phyloP scores from a whole-genome alignment of 2,888 invertebrate species.

The Coenonympha glycerion region DNA sequence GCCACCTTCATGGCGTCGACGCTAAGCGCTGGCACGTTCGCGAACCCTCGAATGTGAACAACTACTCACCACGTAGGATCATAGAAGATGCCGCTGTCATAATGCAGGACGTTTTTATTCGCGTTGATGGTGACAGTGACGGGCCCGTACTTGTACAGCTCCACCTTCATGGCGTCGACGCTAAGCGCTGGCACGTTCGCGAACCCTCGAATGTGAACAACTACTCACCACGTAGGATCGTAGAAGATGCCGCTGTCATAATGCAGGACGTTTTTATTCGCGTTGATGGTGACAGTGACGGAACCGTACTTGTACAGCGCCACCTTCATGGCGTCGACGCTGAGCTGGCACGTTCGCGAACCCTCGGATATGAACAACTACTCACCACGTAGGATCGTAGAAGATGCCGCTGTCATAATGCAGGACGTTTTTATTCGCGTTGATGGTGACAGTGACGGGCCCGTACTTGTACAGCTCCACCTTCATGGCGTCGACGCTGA shows the following conservation, averaged over 20 bases:
- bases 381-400: too few relatives aligned
- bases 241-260: constrained; percentile 45
- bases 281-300: constrained; percentile 36
- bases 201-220: constrained; percentile 36
- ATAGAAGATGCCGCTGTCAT: constrained; percentile 44
- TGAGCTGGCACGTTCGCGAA: constrained; percentile 37
- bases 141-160: constrained; percentile 43
- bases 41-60: constrained; percentile 40
- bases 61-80: constrained; percentile 39
- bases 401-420: too few relatives aligned
- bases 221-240: constrained; percentile 40
- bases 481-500: constrained; percentile 40
- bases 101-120: constrained; percentile 27
- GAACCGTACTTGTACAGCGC: constrained; percentile 45
- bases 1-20: constrained; percentile 41
- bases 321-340: constrained; percentile 38
- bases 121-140: constrained; percentile 38
- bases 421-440: too few relatives aligned
- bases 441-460: constrained; percentile 39
- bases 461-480: constrained; percentile 43
- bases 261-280: constrained; percentile 22
- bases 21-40: constrained; percentile 36
- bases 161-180: constrained; percentile 39
- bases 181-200: constrained; percentile 35
- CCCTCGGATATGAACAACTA: too few relatives aligned